Percentiles rank a stretch among this genome's conserved stretches.
These are phyloP conservation scores for Phenganax stokvisi DNA, from an alignment of 92 coral and sea anemone genomes.

Conservation along the genomic window DNA sequence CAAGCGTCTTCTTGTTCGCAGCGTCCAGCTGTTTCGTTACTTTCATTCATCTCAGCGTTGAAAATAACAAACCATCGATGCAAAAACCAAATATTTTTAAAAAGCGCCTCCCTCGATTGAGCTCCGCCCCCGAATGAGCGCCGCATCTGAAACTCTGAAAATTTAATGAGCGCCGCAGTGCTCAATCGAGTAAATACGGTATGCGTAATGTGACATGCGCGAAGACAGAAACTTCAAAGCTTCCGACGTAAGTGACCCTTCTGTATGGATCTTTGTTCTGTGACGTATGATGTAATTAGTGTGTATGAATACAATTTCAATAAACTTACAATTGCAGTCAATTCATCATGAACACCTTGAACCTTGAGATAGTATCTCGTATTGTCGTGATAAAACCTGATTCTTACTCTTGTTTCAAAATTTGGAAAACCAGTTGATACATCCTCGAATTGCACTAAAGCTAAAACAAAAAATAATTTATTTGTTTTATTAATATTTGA, in stretches of 20 bases:
- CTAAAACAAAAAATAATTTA: background rate
- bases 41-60: too few species aligned
- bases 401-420: conserved; percentile 24
- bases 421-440: conserved; percentile 29
- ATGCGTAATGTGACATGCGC: too few species aligned
- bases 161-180: too few species aligned
- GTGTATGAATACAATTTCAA: background rate
- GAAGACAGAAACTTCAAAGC: too few species aligned
- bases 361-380: conserved; percentile 1
- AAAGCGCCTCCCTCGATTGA: too few species aligned
- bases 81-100: too few species aligned
- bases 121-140: too few species aligned
- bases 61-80: too few species aligned
- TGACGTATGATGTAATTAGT: background rate
- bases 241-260: background rate
- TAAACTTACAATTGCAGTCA: conserved; percentile 24
- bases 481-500: background rate
- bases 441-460: conserved; percentile 30
- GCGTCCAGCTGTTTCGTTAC: too few species aligned
- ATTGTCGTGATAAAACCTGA: conserved; percentile 5
- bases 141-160: too few species aligned
- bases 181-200: too few species aligned
- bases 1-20: too few species aligned
- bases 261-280: background rate
- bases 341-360: background rate